Conservation (phyloP, 1,140 invertebrate genomes). For the Scaptomyza montana region DNA sequence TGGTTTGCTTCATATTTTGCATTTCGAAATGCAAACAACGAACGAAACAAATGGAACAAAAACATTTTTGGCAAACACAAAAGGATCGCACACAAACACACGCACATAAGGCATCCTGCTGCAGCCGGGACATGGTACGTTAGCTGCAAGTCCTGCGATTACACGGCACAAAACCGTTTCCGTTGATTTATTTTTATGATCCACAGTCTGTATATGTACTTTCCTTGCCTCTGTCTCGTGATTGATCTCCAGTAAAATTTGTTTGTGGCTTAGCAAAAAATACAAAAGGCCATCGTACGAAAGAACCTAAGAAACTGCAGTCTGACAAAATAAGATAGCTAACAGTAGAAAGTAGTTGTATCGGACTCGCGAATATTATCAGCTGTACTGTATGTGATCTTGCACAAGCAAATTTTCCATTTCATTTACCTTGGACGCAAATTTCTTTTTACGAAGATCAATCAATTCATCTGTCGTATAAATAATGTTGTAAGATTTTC, state of each 20-base stretch:
- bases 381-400: conserved; percentile 11
- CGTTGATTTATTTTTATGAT: conserved; percentile 61
- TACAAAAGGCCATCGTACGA: conserved; percentile 18
- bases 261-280: conserved; percentile 61
- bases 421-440: conserved; percentile 59
- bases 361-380: conserved; percentile 16
- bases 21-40: conserved; percentile 69
- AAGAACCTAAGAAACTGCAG: conserved; percentile 23
- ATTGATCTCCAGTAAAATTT: conserved; percentile 73
- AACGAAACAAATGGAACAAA: conserved; percentile 27
- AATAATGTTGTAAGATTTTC: conserved; percentile 20
- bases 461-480: conserved; percentile 32
- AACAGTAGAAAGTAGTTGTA: conserved; percentile 12
- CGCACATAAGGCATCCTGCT: conserved; percentile 65
- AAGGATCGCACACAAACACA: conserved; percentile 39
- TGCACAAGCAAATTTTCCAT: conserved; percentile 59
- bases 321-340: conserved; percentile 20
- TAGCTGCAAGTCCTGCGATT: conserved; percentile 35
- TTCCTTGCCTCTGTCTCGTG: conserved; percentile 15
- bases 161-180: conserved; percentile 44
- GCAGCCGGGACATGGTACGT: conserved; percentile 37
- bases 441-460: conserved; percentile 47
- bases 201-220: not conserved
- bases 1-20: conserved; percentile 62
- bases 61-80: conserved; percentile 56